Evolutionary conservation across 2,113 vertebrate species (phyloP).

Genomic region (Lamprotornis superbus): DNA sequence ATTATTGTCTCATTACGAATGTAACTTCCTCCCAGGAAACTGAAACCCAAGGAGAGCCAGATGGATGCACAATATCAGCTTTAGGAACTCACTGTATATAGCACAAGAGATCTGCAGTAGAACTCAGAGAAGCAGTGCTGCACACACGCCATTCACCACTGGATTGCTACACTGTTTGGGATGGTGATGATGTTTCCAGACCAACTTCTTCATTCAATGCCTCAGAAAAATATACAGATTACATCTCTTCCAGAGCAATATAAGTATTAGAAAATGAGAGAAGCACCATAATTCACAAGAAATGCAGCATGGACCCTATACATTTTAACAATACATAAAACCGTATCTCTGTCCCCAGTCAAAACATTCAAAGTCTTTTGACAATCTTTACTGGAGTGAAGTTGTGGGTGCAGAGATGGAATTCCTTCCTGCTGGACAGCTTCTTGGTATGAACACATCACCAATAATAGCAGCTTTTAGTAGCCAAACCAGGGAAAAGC

Average conservation of each 20-base stretch:
- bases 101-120: conserved; percentile 25
- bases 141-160: conserved; percentile 34
- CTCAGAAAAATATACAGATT: conserved; percentile 59
- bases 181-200: conserved; percentile 55
- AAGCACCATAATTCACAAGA: conserved; percentile 75
- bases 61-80: conserved; percentile 31
- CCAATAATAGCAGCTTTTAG: conserved; percentile 69
- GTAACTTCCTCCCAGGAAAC: conserved; percentile 27
- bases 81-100: conserved; percentile 41
- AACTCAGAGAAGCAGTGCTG: conserved; percentile 34
- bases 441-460: conserved; percentile 62
- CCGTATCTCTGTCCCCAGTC: conserved; percentile 27
- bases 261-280: conserved; percentile 67
- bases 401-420: conserved; percentile 25
- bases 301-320: conserved; percentile 67
- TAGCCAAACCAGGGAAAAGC: conserved; percentile 55
- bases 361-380: conserved; percentile 46
- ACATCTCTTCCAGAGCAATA: conserved; percentile 54
- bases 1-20: not conserved
- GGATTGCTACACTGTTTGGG: conserved; percentile 50
- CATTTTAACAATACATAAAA: conserved; percentile 24
- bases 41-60: conserved; percentile 33
- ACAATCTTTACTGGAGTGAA: conserved; percentile 42
- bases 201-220: conserved; percentile 43
- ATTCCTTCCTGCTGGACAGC: conserved; percentile 52